These are phyloP conservation scores for Cossypha heuglini DNA, from an alignment of 2,797 vertebrate genomes.

Conservation along the genomic window DNA sequence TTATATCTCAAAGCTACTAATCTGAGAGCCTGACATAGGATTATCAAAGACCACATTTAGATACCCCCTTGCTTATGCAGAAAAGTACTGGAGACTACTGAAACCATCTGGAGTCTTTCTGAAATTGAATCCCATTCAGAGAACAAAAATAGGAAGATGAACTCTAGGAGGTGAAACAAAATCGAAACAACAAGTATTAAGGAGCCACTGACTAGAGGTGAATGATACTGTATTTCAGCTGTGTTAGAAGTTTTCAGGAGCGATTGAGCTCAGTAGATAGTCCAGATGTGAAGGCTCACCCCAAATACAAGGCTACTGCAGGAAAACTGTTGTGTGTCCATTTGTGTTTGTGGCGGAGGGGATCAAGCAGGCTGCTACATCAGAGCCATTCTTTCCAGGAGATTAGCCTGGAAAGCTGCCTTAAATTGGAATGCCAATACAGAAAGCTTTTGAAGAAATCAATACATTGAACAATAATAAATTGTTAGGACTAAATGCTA, in stretches of 20 bases:
- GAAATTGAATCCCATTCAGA: neutral
- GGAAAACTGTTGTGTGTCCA: neutral
- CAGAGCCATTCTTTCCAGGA: neutral
- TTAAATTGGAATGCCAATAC: conserved; percentile 45
- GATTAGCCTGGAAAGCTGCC: conserved; percentile 1
- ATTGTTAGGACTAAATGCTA: neutral
- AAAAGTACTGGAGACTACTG: neutral
- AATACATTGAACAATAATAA: conserved; percentile 26
- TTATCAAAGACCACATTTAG: neutral
- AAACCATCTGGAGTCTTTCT: neutral
- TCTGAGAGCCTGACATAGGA: neutral
- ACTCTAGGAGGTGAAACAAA: neutral
- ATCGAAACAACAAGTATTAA: neutral
- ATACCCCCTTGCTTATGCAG: neutral
- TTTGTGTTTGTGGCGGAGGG: neutral
- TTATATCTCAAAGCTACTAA: neutral
- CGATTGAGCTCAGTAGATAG: neutral
- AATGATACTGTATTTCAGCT: neutral
- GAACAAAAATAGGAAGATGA: neutral
- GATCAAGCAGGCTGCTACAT: neutral
- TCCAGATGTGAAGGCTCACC: neutral
- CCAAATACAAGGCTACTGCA: neutral
- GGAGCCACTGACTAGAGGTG: neutral
- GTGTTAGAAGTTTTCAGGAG: neutral
- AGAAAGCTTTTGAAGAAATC: conserved; percentile 41